phyloP scores from a whole-genome alignment of 2,888 invertebrate species.

The Nineta flava region DNA sequence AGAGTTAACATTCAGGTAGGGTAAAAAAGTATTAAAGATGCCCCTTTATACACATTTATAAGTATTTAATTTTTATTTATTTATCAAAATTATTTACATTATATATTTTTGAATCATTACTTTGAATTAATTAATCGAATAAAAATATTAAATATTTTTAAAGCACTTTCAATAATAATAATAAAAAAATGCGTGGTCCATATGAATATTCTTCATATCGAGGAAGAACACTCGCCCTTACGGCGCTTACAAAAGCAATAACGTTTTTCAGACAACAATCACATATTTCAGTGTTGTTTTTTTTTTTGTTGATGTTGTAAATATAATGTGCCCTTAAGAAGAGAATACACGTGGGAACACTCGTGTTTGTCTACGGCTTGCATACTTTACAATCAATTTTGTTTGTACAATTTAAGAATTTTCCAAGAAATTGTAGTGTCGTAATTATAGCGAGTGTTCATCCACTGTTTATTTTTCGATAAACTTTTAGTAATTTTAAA shows the following conservation, averaged over 20 bases:
- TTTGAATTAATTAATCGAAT: too few species aligned
- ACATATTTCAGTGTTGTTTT: too few species aligned
- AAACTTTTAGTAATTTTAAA: too few species aligned
- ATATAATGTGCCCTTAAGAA: not conserved
- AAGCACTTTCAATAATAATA: too few species aligned
- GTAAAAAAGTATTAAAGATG: slow-evolving; percentile 5
- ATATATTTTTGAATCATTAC: too few species aligned
- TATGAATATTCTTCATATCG: slow-evolving; percentile 1
- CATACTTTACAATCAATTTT: not conserved
- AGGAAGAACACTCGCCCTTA: slow-evolving; percentile 6
- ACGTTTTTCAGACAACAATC: not conserved
- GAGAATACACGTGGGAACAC: not conserved
- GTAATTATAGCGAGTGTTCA: not conserved
- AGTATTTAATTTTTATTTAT: too few species aligned
- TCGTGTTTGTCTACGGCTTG: not conserved
- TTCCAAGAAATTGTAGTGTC: not conserved
- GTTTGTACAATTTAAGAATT: not conserved
- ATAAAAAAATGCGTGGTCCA: too few species aligned
- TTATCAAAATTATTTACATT: too few species aligned
- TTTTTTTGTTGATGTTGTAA: too few species aligned
- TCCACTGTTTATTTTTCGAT: not conserved
- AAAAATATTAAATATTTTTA: too few species aligned
- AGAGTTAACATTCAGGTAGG: slow-evolving; percentile 4
- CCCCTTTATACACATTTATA: not conserved
- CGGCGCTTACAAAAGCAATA: not conserved